Percentiles rank a stretch among this genome's conserved stretches.
Evolutionary conservation across 2,113 vertebrate genomes (phyloP).

Genomic region (Gambusia holbrooki): DNA sequence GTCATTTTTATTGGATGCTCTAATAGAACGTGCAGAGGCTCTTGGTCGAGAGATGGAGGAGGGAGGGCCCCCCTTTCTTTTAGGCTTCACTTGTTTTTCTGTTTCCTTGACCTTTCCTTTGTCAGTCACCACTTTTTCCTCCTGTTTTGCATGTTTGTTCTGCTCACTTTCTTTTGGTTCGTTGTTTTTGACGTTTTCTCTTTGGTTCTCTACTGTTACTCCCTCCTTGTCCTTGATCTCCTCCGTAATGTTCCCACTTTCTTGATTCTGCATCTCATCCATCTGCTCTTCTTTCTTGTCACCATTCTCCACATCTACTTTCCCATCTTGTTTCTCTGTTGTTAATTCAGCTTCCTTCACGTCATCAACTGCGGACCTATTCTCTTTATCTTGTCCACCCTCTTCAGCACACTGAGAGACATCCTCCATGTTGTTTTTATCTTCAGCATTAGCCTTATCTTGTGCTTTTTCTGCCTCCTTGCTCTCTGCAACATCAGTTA

Average conservation of each 20-base stretch:
- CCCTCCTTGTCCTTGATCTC: constrained; percentile 23
- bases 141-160: constrained; percentile 47
- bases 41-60: constrained; percentile 61
- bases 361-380: constrained; percentile 1
- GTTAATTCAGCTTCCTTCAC: constrained; percentile 11
- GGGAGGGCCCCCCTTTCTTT: constrained; percentile 55
- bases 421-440: constrained; percentile 17
- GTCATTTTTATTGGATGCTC: constrained; percentile 71
- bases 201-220: constrained; percentile 8
- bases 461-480: constrained; percentile 4
- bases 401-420: constrained; percentile 30
- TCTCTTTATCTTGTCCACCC: constrained; percentile 29
- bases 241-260: constrained; percentile 21
- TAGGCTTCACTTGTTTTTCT: constrained; percentile 69
- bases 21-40: constrained; percentile 55
- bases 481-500: constrained; percentile 22
- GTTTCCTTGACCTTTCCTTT: constrained; percentile 60
- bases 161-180: constrained; percentile 41
- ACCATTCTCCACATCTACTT: constrained; percentile 10
- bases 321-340: constrained; percentile 16
- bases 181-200: constrained; percentile 17
- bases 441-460: constrained; percentile 19
- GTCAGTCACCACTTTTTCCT: constrained; percentile 41
- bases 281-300: neutral
- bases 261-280: constrained; percentile 17